A percentile compares a stretch with the other conserved stretches of the same genome.
These are phyloP conservation scores for Nannoperca obscura DNA, from an alignment of 2,797 vertebrate species.

Conservation along the genomic window DNA sequence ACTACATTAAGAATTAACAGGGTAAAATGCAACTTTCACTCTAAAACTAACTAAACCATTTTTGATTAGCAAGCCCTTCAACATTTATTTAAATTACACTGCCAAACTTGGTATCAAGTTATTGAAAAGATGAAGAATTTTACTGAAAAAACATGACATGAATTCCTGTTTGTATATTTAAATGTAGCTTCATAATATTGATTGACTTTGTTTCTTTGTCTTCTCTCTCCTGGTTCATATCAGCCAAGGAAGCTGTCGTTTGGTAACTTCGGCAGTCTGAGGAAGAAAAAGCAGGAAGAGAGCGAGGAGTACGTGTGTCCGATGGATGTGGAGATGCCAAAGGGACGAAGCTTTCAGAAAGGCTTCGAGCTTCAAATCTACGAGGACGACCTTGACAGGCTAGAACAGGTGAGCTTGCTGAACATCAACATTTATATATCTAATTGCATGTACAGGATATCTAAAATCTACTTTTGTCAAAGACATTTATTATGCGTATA, in stretches of 20 bases:
- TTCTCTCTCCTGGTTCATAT: not conserved
- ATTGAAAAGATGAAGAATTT: not conserved
- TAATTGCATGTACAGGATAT: not conserved
- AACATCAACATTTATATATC: not conserved
- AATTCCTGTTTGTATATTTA: not conserved
- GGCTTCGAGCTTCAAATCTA: conserved; percentile 92
- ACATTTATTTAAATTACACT: not conserved
- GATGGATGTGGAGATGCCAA: conserved; percentile 94
- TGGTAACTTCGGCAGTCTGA: conserved; percentile 92
- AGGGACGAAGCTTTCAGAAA: conserved; percentile 91
- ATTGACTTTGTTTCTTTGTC: not conserved
- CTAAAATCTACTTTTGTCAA: not conserved
- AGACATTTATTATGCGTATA: not conserved
- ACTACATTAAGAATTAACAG: not conserved
- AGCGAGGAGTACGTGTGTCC: conserved; percentile 97
- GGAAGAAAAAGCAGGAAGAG: conserved; percentile 96
- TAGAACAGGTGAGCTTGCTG: conserved; percentile 89
- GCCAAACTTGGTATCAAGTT: not conserved
- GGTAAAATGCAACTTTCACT: not conserved
- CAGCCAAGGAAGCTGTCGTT: conserved; percentile 95
- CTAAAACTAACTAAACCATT: not conserved
- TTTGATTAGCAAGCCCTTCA: not conserved
- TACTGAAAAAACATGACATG: not conserved
- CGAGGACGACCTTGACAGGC: conserved; percentile 94
- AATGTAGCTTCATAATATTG: not conserved